Evolutionary conservation across 1,140 invertebrate species (phyloP).

Genomic region (Drosophila teissieri): DNA sequence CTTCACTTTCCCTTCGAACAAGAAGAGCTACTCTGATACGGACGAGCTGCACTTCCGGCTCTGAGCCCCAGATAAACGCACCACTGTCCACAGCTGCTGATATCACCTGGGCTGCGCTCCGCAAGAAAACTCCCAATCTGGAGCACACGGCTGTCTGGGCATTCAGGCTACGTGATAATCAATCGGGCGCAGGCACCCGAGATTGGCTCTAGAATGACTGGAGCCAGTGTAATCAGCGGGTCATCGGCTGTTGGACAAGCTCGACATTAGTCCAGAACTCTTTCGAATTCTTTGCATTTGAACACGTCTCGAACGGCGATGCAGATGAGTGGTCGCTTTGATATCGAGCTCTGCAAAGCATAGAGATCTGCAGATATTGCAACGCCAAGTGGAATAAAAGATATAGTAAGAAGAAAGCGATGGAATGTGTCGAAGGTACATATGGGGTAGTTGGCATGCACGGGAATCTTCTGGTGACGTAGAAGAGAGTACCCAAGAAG

Average conservation of each 20-base stretch:
- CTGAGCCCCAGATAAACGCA: constrained; percentile 1
- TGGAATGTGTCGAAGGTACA: constrained; percentile 6
- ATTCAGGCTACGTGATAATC: constrained; percentile 25
- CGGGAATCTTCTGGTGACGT: constrained; percentile 6
- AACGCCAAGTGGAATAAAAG: not conserved
- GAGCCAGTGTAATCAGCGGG: constrained; percentile 16
- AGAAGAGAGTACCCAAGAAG: not conserved
- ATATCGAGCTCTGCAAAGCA: not conserved
- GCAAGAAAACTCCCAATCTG: constrained; percentile 6
- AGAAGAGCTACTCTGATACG: constrained; percentile 5
- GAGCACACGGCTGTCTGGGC: not conserved
- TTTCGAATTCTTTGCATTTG: constrained; percentile 17
- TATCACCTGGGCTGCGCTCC: not conserved
- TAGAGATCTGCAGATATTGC: not conserved
- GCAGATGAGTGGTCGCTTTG: not conserved
- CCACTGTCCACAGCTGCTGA: not conserved
- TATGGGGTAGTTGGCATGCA: constrained; percentile 1
- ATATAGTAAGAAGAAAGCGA: not conserved
- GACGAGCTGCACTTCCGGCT: constrained; percentile 12
- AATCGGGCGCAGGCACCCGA: not conserved
- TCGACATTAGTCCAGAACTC: not conserved
- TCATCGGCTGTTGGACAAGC: constrained; percentile 34
- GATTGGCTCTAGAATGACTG: not conserved
- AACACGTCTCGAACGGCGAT: constrained; percentile 14
- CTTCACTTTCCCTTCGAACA: not conserved